Base-by-base conservation (phyloP, 1,140 invertebrate species). In the Propsilocerus akamusi region DNA sequence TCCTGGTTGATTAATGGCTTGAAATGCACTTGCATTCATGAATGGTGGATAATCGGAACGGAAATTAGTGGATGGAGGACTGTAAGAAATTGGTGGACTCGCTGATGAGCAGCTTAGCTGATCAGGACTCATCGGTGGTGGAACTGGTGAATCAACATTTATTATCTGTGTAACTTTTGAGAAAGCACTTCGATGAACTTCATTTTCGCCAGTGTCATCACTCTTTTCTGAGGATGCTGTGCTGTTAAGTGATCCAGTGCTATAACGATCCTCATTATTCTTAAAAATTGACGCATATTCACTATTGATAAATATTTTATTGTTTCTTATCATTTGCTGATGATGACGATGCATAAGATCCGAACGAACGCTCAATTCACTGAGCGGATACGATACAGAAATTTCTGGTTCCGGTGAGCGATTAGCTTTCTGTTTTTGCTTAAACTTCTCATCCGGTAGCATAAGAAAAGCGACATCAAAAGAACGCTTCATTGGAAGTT, bases 401-500 rank as follows among this genome's bases (percentile, higher is more conserved):
- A n/a, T n/a, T n/a, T n/a, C n/a, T n/a, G n/a, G n/a, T n/a, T 41
- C 28, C 2, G 2, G 28, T 7, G 74, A 60, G 49, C 77, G 66
- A 52, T 77, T 75, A 52, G 78, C 76, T 12, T 66, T 72, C 56
- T 80, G 75, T 55, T 80, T 78, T 47, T 78, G 73, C 28, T 77
- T 75, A 34, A 80, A 60, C 57, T 85, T 83, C 49, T 88, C 85
- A 55, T 87, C 85, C 2, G 85, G 85, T 57, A 85, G 81, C 68
- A 89, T 86, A 4, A 91, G 65, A 53, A 90, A 90, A 2, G 86
- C 86, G 0, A 91, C 86, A 59, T 91, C 86, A 56, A 90, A 90
- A 10, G 84, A 83, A 12, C 86, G 67, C 56, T 89, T 89, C 20
- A 73, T 65, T 5, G 68, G 61, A 6, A 66, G 25, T 49, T 56